A percentile compares a stretch with the other conserved stretches of the same genome.
phyloP scores from a whole-genome alignment of 2,888 invertebrate species.

The Periphyllus acericola region DNA sequence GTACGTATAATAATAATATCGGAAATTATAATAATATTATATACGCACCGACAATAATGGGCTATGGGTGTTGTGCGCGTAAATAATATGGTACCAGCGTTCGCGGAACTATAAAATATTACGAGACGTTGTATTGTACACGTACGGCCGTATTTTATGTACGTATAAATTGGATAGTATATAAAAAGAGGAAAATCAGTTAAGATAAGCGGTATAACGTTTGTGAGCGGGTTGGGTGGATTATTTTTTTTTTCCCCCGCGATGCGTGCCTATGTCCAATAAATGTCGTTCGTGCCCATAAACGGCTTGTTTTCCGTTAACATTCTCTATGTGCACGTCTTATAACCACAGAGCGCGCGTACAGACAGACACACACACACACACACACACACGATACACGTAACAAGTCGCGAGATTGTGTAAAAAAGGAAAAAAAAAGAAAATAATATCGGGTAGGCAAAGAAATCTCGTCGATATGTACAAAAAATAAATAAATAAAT shows the following conservation, averaged over 20 bases:
- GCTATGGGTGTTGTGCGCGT: not conserved
- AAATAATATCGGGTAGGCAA: slow-evolving; percentile 22
- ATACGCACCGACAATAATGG: not conserved
- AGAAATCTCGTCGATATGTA: slow-evolving; percentile 44
- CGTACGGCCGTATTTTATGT: not conserved
- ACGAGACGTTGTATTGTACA: not conserved
- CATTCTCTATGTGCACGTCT: slow-evolving; percentile 27
- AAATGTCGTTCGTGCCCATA: slow-evolving; percentile 55
- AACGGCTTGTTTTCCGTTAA: slow-evolving; percentile 60
- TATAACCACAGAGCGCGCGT: not conserved
- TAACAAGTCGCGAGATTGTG: slow-evolving; percentile 10
- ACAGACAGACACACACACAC: not conserved
- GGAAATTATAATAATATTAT: not conserved
- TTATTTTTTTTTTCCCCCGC: slow-evolving; percentile 32
- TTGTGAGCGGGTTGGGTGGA: slow-evolving; percentile 43
- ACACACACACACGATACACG: not conserved
- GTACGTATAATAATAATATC: not conserved
- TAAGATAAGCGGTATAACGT: slow-evolving; percentile 40
- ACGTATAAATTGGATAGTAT: slow-evolving; percentile 5
- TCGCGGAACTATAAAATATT: not conserved
- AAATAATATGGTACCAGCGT: not conserved
- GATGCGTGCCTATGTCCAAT: slow-evolving; percentile 54
- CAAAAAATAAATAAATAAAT: slow-evolving; percentile 16
- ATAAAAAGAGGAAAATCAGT: slow-evolving; percentile 38
- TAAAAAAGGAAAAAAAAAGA: slow-evolving; percentile 15